phyloP scores from a whole-genome alignment of 1,140 invertebrate genomes.

The Mylabris phalerata region DNA sequence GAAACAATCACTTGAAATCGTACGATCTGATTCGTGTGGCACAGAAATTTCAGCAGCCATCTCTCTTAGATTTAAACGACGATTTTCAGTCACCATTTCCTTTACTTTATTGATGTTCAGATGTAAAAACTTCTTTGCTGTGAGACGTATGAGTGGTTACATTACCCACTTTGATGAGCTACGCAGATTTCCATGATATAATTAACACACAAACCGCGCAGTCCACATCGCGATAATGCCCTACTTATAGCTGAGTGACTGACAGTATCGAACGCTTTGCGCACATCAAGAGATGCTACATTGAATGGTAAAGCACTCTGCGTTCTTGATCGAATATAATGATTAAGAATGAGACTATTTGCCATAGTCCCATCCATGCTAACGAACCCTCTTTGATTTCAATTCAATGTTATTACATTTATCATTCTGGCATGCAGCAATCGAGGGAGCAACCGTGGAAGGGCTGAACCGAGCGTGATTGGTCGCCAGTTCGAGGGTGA shows the following conservation, averaged over 20 bases:
- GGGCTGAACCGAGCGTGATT: conserved; percentile 40
- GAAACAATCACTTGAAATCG: too few relatives aligned
- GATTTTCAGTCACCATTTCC: too few relatives aligned
- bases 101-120: too few relatives aligned
- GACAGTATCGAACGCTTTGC: conserved; percentile 37
- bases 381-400: conserved; percentile 34
- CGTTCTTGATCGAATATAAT: conserved; percentile 31
- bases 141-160: too few relatives aligned
- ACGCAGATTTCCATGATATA: conserved; percentile 27
- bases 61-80: too few relatives aligned
- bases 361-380: conserved; percentile 33
- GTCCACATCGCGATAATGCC: conserved; percentile 21
- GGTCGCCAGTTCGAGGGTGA: conserved; percentile 32
- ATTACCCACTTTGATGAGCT: conserved; percentile 19
- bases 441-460: conserved; percentile 34
- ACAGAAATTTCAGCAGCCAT: too few relatives aligned
- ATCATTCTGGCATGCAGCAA: conserved; percentile 34
- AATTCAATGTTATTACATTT: conserved; percentile 22
- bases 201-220: conserved; percentile 23
- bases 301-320: conserved; percentile 28
- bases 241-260: conserved; percentile 28
- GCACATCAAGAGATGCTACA: conserved; percentile 35
- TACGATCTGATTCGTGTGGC: too few relatives aligned
- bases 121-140: too few relatives aligned
- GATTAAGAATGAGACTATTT: conserved; percentile 34